These are phyloP conservation scores for Polypedilum pembai DNA, from an alignment of 1,140 invertebrate genomes.

Conservation along the genomic window DNA sequence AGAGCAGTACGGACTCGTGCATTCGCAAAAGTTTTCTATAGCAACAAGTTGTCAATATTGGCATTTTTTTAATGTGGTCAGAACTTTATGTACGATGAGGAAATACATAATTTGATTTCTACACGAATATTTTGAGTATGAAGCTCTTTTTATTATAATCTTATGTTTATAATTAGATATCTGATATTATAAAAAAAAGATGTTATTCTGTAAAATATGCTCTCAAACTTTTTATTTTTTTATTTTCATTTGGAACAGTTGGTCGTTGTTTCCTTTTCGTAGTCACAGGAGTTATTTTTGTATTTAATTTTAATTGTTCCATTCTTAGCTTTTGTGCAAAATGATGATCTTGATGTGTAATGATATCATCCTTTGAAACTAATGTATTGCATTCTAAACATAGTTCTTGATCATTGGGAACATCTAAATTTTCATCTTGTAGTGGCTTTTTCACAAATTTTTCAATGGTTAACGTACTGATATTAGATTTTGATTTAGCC, in stretches of 20 bases:
- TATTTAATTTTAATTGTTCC: conserved; percentile 35
- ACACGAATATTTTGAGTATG: too few species aligned
- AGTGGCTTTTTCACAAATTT: conserved; percentile 30
- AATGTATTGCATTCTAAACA: conserved; percentile 57
- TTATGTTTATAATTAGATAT: too few species aligned
- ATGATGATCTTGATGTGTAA: conserved; percentile 64
- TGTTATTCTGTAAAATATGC: conserved; percentile 45
- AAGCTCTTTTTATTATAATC: too few species aligned
- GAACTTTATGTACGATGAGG: too few species aligned
- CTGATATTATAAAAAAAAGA: too few species aligned
- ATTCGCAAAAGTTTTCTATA: too few species aligned
- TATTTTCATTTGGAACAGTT: not conserved
- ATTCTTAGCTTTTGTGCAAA: conserved; percentile 57
- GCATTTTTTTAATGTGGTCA: too few species aligned
- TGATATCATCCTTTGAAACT: conserved; percentile 49
- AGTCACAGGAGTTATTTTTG: not conserved
- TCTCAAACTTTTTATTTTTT: not conserved
- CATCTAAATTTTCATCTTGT: conserved; percentile 38
- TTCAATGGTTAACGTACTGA: conserved; percentile 14
- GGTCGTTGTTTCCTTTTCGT: not conserved
- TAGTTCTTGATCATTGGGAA: conserved; percentile 33
- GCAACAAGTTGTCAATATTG: too few species aligned
- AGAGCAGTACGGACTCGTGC: too few species aligned
- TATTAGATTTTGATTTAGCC: conserved; percentile 32
- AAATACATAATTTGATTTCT: too few species aligned